These are phyloP conservation scores for Drosophila setifemur DNA, from an alignment of 1,140 invertebrate species.

Conservation along the genomic window DNA sequence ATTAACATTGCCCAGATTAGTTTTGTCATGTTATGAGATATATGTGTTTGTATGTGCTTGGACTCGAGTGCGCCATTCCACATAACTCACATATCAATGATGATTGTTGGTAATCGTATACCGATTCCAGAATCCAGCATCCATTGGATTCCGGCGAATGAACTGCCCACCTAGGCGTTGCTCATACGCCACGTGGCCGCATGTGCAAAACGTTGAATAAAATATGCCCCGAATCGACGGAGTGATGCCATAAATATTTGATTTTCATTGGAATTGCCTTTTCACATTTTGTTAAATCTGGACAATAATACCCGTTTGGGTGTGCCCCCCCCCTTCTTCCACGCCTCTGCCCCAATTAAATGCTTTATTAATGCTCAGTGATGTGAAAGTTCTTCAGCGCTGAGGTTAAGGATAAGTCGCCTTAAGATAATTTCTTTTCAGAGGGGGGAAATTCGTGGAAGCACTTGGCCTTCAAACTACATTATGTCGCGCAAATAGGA, in stretches of 20 bases:
- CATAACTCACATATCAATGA: conserved; percentile 19
- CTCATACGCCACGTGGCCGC: conserved; percentile 25
- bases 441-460: neutral
- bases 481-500: no score
- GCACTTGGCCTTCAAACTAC: no score
- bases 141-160: no score
- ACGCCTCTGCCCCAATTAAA: conserved; percentile 11
- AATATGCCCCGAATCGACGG: conserved; percentile 13
- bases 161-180: no score
- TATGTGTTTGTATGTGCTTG: neutral
- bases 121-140: no score
- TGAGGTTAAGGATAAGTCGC: conserved; percentile 24
- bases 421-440: neutral
- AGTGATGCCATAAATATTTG: conserved; percentile 34
- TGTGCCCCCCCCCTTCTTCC: neutral
- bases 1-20: conserved; percentile 10
- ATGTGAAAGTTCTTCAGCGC: conserved; percentile 20
- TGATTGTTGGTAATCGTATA: conserved; percentile 37
- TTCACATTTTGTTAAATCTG: conserved; percentile 42
- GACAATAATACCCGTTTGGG: conserved; percentile 24
- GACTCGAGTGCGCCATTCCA: neutral
- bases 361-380: conserved; percentile 26
- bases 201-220: conserved; percentile 26
- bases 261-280: conserved; percentile 43
- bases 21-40: conserved; percentile 1